These are phyloP conservation scores for Phenganax marumi DNA, from an alignment of 92 coral and sea anemone species.

Conservation along the genomic window DNA sequence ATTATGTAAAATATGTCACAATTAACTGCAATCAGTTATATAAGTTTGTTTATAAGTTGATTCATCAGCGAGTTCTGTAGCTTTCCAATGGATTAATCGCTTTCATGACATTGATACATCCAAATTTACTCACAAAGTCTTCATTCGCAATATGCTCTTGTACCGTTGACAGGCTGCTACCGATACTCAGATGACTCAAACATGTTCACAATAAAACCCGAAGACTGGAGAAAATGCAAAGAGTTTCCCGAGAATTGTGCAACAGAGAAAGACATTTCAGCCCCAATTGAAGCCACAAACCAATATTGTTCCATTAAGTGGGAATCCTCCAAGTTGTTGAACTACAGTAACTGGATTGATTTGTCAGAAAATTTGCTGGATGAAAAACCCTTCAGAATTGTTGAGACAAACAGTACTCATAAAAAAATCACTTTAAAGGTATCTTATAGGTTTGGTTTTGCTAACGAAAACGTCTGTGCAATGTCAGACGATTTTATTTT, in stretches of 20 bases:
- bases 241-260: not conserved
- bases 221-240: not conserved
- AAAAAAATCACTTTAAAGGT: slow-evolving; percentile 12
- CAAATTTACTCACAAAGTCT: no score
- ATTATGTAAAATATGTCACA: no score
- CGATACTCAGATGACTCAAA: slow-evolving; percentile 6
- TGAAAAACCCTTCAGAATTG: not conserved
- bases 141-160: no score
- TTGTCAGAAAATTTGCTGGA: not conserved
- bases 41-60: no score
- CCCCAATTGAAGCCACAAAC: slow-evolving; percentile 3
- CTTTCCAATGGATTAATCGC: no score
- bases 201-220: not conserved
- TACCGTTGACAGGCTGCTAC: not conserved
- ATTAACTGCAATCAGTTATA: no score
- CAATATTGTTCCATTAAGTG: not conserved
- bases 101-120: no score
- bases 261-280: slow-evolving; percentile 10
- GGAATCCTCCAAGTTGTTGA: not conserved
- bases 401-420: not conserved
- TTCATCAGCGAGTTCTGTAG: no score
- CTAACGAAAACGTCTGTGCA: not conserved
- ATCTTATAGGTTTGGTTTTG: not conserved
- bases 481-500: not conserved
- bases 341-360: not conserved